These are phyloP conservation scores for Goniozus legneri DNA, from an alignment of 1,140 invertebrate species.

Conservation along the genomic window DNA sequence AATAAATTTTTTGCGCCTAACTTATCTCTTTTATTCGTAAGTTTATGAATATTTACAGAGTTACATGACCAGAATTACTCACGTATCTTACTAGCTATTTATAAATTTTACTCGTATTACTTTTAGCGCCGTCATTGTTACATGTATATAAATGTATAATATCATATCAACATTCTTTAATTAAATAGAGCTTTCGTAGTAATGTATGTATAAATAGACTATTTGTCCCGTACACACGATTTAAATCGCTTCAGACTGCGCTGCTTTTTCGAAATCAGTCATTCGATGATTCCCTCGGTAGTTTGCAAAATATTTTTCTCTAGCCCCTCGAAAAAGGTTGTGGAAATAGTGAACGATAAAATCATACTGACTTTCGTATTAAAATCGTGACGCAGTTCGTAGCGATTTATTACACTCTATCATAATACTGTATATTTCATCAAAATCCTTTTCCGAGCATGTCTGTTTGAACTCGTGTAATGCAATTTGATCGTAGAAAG, in stretches of 20 bases:
- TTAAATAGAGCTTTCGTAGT: conserved; percentile 41
- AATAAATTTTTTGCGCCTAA: neutral
- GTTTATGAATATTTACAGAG: conserved; percentile 35
- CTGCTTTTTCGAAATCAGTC: conserved; percentile 18
- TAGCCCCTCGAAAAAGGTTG: neutral
- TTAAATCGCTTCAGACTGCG: conserved; percentile 19
- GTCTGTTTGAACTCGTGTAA: no score
- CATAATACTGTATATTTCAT: conserved; percentile 31
- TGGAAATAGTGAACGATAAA: conserved; percentile 27
- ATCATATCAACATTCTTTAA: conserved; percentile 40
- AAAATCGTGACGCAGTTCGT: conserved; percentile 17
- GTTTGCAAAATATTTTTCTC: no score
- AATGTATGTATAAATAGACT: conserved; percentile 44
- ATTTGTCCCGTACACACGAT: conserved; percentile 29
- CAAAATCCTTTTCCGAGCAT: no score
- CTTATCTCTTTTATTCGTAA: neutral
- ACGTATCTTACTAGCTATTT: conserved; percentile 39
- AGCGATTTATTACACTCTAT: conserved; percentile 20
- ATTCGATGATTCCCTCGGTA: neutral
- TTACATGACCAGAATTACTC: conserved; percentile 49
- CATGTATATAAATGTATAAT: conserved; percentile 18
- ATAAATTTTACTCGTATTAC: conserved; percentile 36
- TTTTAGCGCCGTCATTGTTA: conserved; percentile 33
- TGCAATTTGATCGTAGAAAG: conserved; percentile 29
- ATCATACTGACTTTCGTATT: conserved; percentile 12